These are phyloP conservation scores for Excalfactoria chinensis DNA, from an alignment of 2,113 vertebrate genomes.

Conservation along the genomic window DNA sequence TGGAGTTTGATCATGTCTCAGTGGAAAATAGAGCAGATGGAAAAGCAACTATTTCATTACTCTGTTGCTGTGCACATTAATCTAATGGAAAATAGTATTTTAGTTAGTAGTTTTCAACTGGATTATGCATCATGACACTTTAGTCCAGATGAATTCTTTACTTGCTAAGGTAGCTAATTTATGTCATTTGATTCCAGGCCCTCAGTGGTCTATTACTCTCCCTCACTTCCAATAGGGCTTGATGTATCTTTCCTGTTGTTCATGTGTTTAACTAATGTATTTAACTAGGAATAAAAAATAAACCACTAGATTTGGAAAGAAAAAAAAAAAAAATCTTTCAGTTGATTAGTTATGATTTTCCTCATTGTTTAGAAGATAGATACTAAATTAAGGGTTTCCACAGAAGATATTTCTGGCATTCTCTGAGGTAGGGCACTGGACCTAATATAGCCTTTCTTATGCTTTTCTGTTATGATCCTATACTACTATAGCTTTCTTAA, in stretches of 20 bases:
- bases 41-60: neutral
- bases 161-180: neutral
- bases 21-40: neutral
- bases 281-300: neutral
- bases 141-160: neutral
- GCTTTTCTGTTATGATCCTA: neutral
- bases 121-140: neutral
- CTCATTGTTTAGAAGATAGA: neutral
- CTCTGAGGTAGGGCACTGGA: neutral
- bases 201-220: neutral
- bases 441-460: neutral
- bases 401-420: neutral
- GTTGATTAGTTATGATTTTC: neutral
- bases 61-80: neutral
- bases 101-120: neutral
- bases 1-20: conserved; percentile 1
- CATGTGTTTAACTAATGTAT: neutral
- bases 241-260: neutral
- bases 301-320: neutral
- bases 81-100: neutral
- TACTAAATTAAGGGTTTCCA: neutral
- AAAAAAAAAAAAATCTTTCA: neutral
- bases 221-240: neutral
- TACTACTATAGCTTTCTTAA: neutral
- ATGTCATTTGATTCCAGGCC: neutral